Percentiles rank a stretch among this genome's conserved stretches.
These are phyloP conservation scores for Volucella bombylans DNA, from an alignment of 2,888 invertebrate species.

Conservation along the genomic window DNA sequence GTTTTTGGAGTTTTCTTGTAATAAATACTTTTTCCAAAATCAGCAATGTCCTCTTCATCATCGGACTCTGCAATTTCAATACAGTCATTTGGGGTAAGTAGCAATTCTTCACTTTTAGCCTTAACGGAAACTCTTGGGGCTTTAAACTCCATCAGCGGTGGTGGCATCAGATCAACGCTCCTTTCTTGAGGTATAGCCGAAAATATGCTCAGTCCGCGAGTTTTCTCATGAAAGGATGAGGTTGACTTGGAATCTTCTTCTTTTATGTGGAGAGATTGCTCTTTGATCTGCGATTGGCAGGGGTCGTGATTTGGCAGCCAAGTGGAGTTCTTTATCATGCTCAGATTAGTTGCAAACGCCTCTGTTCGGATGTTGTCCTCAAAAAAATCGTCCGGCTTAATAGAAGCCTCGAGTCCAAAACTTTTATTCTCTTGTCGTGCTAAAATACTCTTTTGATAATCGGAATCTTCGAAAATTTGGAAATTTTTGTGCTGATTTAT, in stretches of 20 bases:
- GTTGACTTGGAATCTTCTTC: conserved; percentile 44
- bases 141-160: conserved; percentile 21
- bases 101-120: neutral
- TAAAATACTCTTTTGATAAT: neutral
- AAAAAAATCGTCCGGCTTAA: conserved; percentile 71
- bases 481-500: neutral
- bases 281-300: conserved; percentile 70
- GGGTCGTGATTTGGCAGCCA: conserved; percentile 75
- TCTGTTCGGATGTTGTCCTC: conserved; percentile 80
- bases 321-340: conserved; percentile 81
- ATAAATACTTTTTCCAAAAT: conserved; percentile 79
- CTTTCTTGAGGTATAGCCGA: conserved; percentile 28
- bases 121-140: conserved; percentile 22
- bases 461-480: conserved; percentile 28
- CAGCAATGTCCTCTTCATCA: conserved; percentile 38
- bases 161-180: conserved; percentile 29
- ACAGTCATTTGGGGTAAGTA: conserved; percentile 4
- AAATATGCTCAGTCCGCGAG: conserved; percentile 34
- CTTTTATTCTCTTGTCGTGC: conserved; percentile 6
- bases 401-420: neutral
- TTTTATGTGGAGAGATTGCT: conserved; percentile 75
- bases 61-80: conserved; percentile 64
- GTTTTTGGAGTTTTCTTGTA: conserved; percentile 78
- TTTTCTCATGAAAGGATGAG: neutral
- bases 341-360: conserved; percentile 78